phyloP scores from a whole-genome alignment of 2,888 invertebrate genomes.

The Drosophila mimica region DNA sequence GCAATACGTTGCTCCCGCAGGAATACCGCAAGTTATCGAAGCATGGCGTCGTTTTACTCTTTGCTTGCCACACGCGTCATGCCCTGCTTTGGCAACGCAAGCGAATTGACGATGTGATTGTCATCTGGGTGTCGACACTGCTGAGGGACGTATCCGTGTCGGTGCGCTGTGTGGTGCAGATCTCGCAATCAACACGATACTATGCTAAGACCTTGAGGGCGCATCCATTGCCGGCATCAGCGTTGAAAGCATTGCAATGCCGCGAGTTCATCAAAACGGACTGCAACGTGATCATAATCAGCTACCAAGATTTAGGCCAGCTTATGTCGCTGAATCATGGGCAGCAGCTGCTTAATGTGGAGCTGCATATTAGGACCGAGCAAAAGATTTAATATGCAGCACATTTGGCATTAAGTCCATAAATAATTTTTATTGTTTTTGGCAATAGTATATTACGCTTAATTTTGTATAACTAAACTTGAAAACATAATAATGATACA shows the following conservation, averaged over 20 bases:
- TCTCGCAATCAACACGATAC: conserved; percentile 32
- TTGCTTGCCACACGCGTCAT: conserved; percentile 65
- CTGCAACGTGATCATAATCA: conserved; percentile 51
- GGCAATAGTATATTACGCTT: conserved; percentile 43
- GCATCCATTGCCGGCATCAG: conserved; percentile 21
- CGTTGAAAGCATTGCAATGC: conserved; percentile 15
- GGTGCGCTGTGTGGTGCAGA: conserved; percentile 59
- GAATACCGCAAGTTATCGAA: conserved; percentile 59
- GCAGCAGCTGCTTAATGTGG: conserved; percentile 47
- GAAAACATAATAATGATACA: conserved; percentile 24
- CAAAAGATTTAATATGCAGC: conserved; percentile 22
- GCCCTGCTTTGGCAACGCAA: conserved; percentile 56
- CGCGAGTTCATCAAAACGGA: conserved; percentile 66
- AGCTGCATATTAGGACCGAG: conserved; percentile 58
- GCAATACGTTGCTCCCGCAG: conserved; percentile 56
- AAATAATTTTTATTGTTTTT: conserved; percentile 48
- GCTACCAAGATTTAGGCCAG: conserved; percentile 47
- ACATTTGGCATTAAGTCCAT: conserved; percentile 16
- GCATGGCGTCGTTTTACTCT: conserved; percentile 56
- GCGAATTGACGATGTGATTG: conserved; percentile 48
- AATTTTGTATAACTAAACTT: conserved; percentile 32
- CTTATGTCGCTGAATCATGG: conserved; percentile 21
- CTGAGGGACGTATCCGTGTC: conserved; percentile 47
- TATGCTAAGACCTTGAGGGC: conserved; percentile 51
- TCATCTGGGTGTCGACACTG: conserved; percentile 54